Evolutionary conservation across 1,140 invertebrate species (phyloP).

Genomic region (Stratiolaelaps scimitus): DNA sequence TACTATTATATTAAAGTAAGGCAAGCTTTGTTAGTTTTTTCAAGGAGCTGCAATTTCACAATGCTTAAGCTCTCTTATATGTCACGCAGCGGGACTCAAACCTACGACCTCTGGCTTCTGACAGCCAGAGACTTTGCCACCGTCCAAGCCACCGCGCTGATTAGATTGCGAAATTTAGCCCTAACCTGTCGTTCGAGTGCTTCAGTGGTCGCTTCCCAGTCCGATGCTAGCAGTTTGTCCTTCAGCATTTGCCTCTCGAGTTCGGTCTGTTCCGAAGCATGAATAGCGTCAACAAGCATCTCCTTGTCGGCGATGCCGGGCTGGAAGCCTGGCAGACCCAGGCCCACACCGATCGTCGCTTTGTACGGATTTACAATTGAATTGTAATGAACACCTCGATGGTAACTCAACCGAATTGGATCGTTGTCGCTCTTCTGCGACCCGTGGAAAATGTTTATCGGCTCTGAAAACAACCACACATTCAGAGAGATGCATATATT

Average conservation of each 20-base stretch:
- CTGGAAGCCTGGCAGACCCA: conserved; percentile 69
- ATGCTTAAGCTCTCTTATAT: too few species aligned
- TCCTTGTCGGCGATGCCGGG: conserved; percentile 61
- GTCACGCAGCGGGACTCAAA: too few species aligned
- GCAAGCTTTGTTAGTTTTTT: too few species aligned
- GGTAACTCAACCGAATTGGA: conserved; percentile 77
- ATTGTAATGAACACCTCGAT: conserved; percentile 78
- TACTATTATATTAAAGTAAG: too few species aligned
- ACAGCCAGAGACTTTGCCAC: too few species aligned
- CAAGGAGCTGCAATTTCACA: too few species aligned
- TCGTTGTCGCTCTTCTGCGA: conserved; percentile 58
- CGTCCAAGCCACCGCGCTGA: too few species aligned
- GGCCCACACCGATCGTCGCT: conserved; percentile 65
- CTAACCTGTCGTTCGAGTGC: conserved; percentile 72
- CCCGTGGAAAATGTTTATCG: conserved; percentile 79
- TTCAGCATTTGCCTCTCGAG: conserved; percentile 79
- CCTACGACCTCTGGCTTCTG: too few species aligned
- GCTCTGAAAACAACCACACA: conserved; percentile 50
- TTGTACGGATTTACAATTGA: conserved; percentile 73
- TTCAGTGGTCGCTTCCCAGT: conserved; percentile 87
- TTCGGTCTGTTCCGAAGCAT: conserved; percentile 67
- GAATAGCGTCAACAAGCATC: conserved; percentile 61
- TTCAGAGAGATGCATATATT: too few species aligned
- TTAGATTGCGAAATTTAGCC: too few species aligned
- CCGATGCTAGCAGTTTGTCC: conserved; percentile 77